Conservation (phyloP, 2,888 invertebrate genomes). For the Lingula anatina region DNA sequence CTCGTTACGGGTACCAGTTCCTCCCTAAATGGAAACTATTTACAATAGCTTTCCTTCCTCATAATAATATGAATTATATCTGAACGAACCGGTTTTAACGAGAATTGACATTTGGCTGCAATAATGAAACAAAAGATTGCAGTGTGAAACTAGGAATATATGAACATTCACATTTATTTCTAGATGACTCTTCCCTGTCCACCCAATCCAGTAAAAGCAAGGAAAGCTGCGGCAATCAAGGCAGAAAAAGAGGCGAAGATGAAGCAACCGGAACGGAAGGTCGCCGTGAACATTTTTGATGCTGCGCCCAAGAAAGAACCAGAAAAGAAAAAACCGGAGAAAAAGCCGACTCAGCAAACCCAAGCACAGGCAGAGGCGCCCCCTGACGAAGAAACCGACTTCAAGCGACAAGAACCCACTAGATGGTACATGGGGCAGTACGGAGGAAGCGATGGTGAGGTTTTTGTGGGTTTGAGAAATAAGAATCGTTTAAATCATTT, state of each 20-base stretch:
- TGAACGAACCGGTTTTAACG: too few relatives aligned
- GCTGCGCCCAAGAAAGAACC: slow-evolving; percentile 17
- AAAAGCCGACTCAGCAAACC: slow-evolving; percentile 12
- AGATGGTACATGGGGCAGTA: slow-evolving; percentile 49
- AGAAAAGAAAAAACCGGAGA: slow-evolving; percentile 21
- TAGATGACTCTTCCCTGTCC: slow-evolving; percentile 42
- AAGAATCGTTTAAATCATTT: too few relatives aligned
- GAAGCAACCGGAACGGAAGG: slow-evolving; percentile 23
- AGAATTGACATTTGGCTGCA: too few relatives aligned
- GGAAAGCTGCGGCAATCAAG: slow-evolving; percentile 36
- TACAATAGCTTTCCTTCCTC: too few relatives aligned
- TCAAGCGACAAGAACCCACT: slow-evolving; percentile 14
- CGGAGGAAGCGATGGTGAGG: slow-evolving; percentile 34
- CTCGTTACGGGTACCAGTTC: too few relatives aligned
- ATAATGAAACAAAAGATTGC: too few relatives aligned
- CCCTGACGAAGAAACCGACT: slow-evolving; percentile 1
- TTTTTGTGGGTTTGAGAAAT: neutral
- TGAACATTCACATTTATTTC: neutral
- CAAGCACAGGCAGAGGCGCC: slow-evolving; percentile 8
- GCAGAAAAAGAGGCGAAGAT: slow-evolving; percentile 41
- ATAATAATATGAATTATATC: too few relatives aligned
- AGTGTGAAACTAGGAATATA: too few relatives aligned
- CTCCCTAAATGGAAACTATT: too few relatives aligned
- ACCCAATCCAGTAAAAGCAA: slow-evolving; percentile 43
- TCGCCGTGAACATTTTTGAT: slow-evolving; percentile 13